Conservation (phyloP, 2,888 invertebrate species). For the Chrysolina haemoptera region DNA sequence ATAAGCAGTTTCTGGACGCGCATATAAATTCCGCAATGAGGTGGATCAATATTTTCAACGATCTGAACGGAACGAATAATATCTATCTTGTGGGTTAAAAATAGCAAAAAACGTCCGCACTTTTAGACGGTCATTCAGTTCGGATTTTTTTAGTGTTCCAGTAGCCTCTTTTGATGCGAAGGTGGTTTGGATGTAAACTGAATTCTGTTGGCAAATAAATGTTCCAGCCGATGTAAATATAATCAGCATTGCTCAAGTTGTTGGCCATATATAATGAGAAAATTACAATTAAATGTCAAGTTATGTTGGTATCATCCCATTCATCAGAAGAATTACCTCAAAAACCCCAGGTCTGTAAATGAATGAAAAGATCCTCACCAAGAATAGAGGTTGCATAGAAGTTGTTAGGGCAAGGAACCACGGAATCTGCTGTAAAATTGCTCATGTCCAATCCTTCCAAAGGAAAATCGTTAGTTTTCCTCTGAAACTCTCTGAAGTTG, state of each 20-base stretch:
- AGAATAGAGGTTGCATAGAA: too few species aligned
- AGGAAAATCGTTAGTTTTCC: too few species aligned
- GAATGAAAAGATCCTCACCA: too few species aligned
- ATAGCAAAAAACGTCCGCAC: background rate
- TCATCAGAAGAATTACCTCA: too few species aligned
- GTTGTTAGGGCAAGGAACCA: too few species aligned
- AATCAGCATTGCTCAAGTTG: background rate
- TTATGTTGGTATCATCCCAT: too few species aligned
- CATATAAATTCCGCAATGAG: slow-evolving; percentile 14
- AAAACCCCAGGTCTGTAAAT: too few species aligned
- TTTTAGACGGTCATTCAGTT: slow-evolving; percentile 9
- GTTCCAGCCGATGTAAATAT: background rate
- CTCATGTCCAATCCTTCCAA: too few species aligned
- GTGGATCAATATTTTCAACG: slow-evolving; percentile 20
- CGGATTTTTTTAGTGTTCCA: background rate
- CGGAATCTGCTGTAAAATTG: too few species aligned
- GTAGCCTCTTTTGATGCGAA: background rate
- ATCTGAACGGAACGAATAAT: slow-evolving; percentile 12
- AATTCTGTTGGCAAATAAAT: background rate
- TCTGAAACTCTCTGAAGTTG: too few species aligned
- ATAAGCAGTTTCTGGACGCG: slow-evolving; percentile 12
- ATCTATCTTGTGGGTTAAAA: slow-evolving; percentile 10
- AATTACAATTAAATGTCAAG: too few species aligned
- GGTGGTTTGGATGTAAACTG: background rate
- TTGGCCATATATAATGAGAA: background rate